Percentiles rank a stretch among this genome's conserved stretches.
Conservation (phyloP, 2,888 invertebrate genomes). For the Ellobium chinense region DNA sequence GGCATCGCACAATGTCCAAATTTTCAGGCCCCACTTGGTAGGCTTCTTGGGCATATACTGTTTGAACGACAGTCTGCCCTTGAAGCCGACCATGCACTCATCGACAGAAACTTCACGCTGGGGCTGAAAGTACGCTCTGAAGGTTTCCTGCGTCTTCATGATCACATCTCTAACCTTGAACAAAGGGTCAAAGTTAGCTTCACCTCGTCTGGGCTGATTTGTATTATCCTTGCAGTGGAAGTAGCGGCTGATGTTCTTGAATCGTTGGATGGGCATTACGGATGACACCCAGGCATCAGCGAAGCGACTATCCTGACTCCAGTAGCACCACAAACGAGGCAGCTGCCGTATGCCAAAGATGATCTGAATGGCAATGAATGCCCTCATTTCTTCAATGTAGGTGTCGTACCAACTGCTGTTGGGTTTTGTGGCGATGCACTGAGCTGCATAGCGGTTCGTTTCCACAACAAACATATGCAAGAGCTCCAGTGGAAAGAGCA, state of each 20-base stretch:
- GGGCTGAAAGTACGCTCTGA: too few relatives aligned
- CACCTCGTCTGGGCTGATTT: too few relatives aligned
- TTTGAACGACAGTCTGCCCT: too few relatives aligned
- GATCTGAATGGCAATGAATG: neutral
- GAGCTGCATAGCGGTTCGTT: constrained; percentile 7
- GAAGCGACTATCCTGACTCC: neutral
- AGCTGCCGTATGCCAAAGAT: too few relatives aligned
- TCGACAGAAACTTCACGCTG: neutral
- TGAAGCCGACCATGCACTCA: too few relatives aligned
- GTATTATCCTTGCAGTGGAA: neutral
- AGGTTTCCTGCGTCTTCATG: too few relatives aligned
- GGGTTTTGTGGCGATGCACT: neutral
- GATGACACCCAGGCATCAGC: neutral
- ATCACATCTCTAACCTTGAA: too few relatives aligned
- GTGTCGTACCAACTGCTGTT: neutral
- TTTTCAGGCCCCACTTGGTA: too few relatives aligned
- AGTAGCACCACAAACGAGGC: constrained; percentile 15
- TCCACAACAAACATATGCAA: neutral
- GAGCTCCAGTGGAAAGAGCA: too few relatives aligned
- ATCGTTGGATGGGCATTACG: neutral
- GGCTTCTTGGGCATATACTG: too few relatives aligned
- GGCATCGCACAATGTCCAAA: too few relatives aligned
- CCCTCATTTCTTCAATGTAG: neutral
- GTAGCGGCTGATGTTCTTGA: neutral
- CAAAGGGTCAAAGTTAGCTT: too few relatives aligned